phyloP scores from a whole-genome alignment of 2,113 vertebrate genomes.

The Elephantulus edwardii region DNA sequence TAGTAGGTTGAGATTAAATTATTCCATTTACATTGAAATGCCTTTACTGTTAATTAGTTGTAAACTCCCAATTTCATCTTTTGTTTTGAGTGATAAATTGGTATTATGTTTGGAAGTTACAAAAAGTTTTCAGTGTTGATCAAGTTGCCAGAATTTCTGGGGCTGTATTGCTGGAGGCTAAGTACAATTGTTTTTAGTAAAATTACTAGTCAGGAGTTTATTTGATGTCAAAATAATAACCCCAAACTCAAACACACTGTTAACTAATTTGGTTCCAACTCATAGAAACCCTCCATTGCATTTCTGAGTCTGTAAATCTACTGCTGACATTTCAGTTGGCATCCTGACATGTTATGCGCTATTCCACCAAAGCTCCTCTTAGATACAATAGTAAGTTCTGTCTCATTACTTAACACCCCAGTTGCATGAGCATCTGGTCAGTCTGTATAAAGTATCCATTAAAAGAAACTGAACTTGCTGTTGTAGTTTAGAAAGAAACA shows the following conservation, averaged over 20 bases:
- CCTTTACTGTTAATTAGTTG: too few species aligned
- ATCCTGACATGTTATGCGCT: too few species aligned
- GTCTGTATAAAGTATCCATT: neutral
- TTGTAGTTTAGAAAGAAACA: neutral
- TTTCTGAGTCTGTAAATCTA: too few species aligned
- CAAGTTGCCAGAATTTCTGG: neutral
- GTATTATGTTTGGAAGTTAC: neutral
- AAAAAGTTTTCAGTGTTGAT: constrained; percentile 1
- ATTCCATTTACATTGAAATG: neutral
- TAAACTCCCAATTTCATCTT: too few species aligned
- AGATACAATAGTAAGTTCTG: constrained; percentile 9
- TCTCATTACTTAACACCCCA: neutral
- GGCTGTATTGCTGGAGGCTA: neutral
- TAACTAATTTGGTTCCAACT: too few species aligned
- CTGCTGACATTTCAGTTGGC: too few species aligned
- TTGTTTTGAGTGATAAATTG: too few species aligned
- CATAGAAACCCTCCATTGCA: too few species aligned
- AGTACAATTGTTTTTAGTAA: constrained; percentile 19
- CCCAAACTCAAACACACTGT: too few species aligned
- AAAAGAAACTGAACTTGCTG: neutral
- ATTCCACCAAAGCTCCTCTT: too few species aligned
- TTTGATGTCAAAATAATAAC: too few species aligned
- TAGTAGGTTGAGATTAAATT: neutral
- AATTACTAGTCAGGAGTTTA: neutral
- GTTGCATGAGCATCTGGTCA: neutral